phyloP scores from a whole-genome alignment of 2,113 vertebrate species.

The Peucedramus taeniatus region DNA sequence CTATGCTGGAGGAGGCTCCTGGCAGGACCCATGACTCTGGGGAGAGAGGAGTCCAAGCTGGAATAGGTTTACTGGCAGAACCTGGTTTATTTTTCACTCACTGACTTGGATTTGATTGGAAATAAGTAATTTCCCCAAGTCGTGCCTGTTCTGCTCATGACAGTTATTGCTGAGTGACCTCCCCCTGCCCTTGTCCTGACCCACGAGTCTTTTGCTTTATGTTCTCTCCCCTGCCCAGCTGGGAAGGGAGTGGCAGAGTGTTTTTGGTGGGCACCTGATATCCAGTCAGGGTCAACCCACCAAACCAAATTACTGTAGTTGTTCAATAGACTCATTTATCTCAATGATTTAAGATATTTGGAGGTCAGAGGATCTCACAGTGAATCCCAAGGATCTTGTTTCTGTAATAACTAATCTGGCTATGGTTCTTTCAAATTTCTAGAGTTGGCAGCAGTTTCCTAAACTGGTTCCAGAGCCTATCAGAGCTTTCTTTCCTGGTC shows the following conservation, averaged over 20 bases:
- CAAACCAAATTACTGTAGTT: background rate
- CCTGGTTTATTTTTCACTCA: background rate
- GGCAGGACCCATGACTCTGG: background rate
- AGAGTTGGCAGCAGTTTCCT: conserved; percentile 23
- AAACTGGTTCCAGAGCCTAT: conserved; percentile 28
- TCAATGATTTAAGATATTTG: background rate
- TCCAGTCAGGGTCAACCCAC: background rate
- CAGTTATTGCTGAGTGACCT: background rate
- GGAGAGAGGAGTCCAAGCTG: background rate
- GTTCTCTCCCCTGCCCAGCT: background rate
- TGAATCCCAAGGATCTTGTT: background rate
- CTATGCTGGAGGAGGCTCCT: fast-evolving
- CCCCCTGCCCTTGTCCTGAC: background rate
- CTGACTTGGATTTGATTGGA: background rate
- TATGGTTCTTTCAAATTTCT: conserved; percentile 3
- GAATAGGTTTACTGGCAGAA: background rate
- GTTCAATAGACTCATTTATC: conserved; percentile 14
- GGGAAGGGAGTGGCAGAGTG: background rate
- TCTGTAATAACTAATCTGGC: conserved; percentile 42
- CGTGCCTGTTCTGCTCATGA: fast-evolving
- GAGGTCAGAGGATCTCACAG: background rate
- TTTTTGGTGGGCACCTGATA: background rate
- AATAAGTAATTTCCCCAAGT: background rate
- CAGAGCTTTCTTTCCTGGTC: background rate
- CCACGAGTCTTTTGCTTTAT: background rate